These are phyloP conservation scores for Deilephila elpenor DNA, from an alignment of 2,888 invertebrate species.

Conservation along the genomic window DNA sequence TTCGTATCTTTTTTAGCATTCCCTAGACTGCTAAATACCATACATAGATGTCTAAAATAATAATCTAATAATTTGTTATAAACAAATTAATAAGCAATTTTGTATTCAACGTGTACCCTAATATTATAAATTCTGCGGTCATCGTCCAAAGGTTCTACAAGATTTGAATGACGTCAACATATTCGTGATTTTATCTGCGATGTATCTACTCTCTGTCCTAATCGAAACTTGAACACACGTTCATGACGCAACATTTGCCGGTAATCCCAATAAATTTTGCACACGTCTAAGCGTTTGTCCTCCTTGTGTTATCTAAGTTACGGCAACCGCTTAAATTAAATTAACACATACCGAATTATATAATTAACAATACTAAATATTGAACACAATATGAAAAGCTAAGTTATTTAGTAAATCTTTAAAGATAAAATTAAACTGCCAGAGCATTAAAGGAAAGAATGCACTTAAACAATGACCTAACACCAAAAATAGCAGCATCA, in stretches of 20 bases:
- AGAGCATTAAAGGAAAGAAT: not conserved
- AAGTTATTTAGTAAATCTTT: too few relatives aligned
- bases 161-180: not conserved
- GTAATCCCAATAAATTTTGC: not conserved
- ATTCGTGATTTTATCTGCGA: not conserved
- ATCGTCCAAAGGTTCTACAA: too few relatives aligned
- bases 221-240: not conserved
- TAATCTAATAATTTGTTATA: too few relatives aligned
- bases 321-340: not conserved
- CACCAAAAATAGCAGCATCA: not conserved
- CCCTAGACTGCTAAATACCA: too few relatives aligned
- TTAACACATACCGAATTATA: not conserved
- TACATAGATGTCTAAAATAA: too few relatives aligned
- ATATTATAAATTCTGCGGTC: too few relatives aligned
- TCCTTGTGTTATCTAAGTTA: not conserved
- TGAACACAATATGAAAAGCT: too few relatives aligned
- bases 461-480: not conserved
- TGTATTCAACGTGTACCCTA: too few relatives aligned
- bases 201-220: not conserved
- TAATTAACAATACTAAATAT: too few relatives aligned
- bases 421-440: not conserved
- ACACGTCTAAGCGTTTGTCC: not conserved
- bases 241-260: not conserved
- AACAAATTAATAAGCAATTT: too few relatives aligned
- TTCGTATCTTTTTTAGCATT: too few relatives aligned